These are phyloP conservation scores for Macrotus californicus DNA, from an alignment of 2,113 vertebrate genomes.

Conservation along the genomic window DNA sequence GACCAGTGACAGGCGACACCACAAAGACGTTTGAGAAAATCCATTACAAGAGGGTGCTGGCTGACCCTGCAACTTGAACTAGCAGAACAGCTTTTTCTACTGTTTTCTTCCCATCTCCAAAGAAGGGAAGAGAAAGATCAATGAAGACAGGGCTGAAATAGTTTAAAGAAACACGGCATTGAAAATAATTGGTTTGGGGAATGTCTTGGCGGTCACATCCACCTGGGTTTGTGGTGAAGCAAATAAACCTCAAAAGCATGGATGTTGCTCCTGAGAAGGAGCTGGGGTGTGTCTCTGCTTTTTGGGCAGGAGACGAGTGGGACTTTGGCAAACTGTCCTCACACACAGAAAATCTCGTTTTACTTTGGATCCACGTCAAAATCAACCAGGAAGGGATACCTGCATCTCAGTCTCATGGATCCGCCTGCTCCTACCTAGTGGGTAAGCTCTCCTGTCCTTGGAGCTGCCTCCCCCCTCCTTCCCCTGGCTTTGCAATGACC, in stretches of 20 bases:
- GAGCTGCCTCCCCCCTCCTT: not conserved
- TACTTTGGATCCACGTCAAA: not conserved
- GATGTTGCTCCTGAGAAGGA: not conserved
- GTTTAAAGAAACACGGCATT: not conserved
- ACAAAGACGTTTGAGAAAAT: slow-evolving; percentile 2
- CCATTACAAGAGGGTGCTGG: not conserved
- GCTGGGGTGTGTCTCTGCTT: not conserved
- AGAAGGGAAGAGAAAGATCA: not conserved
- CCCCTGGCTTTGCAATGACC: not conserved
- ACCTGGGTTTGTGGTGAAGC: not conserved
- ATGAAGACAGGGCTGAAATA: not conserved
- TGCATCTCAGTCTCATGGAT: not conserved
- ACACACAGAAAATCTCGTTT: not conserved
- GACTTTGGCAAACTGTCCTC: not conserved
- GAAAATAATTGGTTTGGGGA: not conserved
- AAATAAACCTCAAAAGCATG: not conserved
- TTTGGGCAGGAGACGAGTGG: not conserved
- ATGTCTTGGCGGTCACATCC: not conserved
- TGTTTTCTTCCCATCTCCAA: not conserved
- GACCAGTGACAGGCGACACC: not conserved
- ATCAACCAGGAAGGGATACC: not conserved
- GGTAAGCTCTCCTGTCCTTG: not conserved
- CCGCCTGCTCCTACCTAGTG: not conserved
- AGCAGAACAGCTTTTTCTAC: not conserved
- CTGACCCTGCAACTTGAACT: not conserved